phyloP scores from a whole-genome alignment of 2,113 vertebrate species.

The Tenebrosternarchus preto region DNA sequence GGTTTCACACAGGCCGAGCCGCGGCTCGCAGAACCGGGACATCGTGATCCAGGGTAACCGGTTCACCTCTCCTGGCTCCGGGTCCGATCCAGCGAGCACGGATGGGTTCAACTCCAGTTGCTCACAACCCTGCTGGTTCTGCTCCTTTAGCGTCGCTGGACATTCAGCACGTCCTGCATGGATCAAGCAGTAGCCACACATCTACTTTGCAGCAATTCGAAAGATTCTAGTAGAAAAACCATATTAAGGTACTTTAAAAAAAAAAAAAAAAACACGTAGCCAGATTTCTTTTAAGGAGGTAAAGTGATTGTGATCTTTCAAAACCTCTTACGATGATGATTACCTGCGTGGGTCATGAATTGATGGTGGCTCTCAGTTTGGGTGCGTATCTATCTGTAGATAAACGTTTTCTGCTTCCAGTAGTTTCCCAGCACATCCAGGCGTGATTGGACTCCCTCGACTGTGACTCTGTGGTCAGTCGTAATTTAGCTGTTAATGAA shows the following conservation, averaged over 20 bases:
- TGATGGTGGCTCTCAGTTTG: not conserved
- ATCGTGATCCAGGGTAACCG: constrained; percentile 30
- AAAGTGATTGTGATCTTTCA: not conserved
- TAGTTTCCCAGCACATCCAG: not conserved
- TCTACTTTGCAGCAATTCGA: not conserved
- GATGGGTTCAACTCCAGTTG: no score
- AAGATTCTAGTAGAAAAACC: not conserved
- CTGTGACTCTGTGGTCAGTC: not conserved
- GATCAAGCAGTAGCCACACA: no score
- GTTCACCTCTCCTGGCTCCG: constrained; percentile 6
- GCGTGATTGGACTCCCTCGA: no score
- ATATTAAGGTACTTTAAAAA: not conserved
- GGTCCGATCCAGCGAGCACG: not conserved
- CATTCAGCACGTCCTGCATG: not conserved
- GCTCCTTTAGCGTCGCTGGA: not conserved
- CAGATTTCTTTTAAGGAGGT: no score
- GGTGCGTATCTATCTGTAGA: not conserved
- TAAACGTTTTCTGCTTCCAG: not conserved
- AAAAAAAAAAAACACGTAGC: no score
- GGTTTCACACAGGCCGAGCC: not conserved
- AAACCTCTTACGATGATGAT: no score
- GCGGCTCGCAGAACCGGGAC: not conserved
- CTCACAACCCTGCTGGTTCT: not conserved
- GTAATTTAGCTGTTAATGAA: not conserved
- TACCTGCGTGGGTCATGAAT: not conserved